These are phyloP conservation scores for Bolborhynchus lineola DNA, from an alignment of 2,113 vertebrate genomes.

Conservation along the genomic window DNA sequence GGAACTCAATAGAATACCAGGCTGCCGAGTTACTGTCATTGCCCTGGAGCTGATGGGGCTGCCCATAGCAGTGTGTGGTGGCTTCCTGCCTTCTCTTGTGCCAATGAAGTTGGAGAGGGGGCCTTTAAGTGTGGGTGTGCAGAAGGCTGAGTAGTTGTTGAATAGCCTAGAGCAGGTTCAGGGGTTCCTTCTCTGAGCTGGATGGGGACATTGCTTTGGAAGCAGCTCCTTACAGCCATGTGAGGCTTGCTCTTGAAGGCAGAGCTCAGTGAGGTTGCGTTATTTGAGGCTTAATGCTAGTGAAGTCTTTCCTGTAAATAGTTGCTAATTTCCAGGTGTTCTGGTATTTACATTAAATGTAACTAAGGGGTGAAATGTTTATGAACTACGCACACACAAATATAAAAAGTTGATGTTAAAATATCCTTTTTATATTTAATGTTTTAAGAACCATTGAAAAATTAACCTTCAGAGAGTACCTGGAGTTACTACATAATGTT, in stretches of 20 bases:
- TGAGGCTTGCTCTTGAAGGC: neutral
- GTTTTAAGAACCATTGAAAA: neutral
- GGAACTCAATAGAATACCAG: accelerated
- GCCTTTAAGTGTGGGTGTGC: neutral
- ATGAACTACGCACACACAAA: neutral
- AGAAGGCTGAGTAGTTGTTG: accelerated
- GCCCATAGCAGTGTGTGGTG: neutral
- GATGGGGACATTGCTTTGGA: neutral
- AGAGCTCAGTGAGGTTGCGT: neutral
- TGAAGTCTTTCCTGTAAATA: neutral
- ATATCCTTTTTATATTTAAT: neutral
- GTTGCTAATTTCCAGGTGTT: neutral
- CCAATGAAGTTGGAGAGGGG: neutral
- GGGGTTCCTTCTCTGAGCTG: neutral
- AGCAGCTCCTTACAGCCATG: neutral
- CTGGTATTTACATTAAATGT: neutral
- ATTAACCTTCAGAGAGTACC: neutral
- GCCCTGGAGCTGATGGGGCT: neutral
- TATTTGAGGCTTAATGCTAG: neutral
- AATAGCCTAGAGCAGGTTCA: neutral
- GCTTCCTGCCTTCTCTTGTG: neutral
- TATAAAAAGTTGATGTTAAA: neutral
- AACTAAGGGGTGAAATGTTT: neutral
- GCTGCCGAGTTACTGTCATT: neutral
- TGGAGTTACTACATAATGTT: neutral